Percentiles rank a stretch among this genome's conserved stretches.
Conservation (phyloP, 2,888 invertebrate genomes). For the Heteromurus nitidus region DNA sequence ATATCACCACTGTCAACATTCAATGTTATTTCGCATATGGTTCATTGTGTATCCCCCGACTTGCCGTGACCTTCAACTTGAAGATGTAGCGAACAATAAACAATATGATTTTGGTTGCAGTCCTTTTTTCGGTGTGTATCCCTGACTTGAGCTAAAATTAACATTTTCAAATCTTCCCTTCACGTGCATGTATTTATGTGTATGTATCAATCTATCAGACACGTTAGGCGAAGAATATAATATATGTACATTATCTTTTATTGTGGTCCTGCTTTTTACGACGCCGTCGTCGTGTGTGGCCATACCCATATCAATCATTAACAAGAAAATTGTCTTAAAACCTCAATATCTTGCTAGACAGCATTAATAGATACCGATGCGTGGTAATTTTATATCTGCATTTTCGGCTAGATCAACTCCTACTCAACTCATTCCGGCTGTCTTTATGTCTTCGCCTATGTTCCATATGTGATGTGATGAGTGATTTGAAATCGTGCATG, state of each 20-base stretch:
- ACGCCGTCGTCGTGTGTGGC: conserved; percentile 50
- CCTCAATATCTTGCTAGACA: not conserved
- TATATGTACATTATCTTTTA: not conserved
- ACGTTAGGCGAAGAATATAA: not conserved
- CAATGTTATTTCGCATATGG: conserved; percentile 47
- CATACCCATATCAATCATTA: conserved; percentile 44
- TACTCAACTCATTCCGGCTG: too few species aligned
- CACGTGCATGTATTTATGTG: not conserved
- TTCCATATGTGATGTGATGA: too few species aligned
- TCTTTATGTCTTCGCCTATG: too few species aligned
- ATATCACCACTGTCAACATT: conserved; percentile 36
- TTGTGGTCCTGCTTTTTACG: not conserved
- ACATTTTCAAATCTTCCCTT: not conserved
- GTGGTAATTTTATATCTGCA: too few species aligned
- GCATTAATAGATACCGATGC: too few species aligned
- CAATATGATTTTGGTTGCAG: not conserved
- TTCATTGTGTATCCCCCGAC: conserved; percentile 18
- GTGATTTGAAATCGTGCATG: too few species aligned
- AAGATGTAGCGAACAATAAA: not conserved
- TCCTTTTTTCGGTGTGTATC: not conserved
- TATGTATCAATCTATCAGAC: not conserved
- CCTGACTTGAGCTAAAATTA: not conserved
- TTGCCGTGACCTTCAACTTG: conserved; percentile 51
- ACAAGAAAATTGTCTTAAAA: conserved; percentile 8
- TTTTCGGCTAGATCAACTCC: too few species aligned